Evolutionary conservation across 1,140 invertebrate genomes (phyloP).

Genomic region (Diplogasteroides magnus): DNA sequence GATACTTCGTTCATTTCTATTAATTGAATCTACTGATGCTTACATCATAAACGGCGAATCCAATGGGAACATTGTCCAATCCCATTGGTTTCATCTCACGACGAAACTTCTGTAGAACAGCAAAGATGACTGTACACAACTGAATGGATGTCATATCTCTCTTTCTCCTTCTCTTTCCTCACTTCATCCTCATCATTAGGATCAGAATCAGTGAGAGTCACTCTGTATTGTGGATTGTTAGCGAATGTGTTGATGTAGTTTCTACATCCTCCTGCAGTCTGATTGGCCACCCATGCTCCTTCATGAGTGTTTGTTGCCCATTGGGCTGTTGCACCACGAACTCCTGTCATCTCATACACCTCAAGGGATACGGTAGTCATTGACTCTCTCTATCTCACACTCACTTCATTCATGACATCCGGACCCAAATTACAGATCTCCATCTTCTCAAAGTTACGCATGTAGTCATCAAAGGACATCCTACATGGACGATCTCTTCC

Average conservation of each 20-base stretch:
- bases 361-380: slow-evolving; percentile 1
- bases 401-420: slow-evolving; percentile 73
- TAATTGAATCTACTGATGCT: not conserved
- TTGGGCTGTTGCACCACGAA: slow-evolving; percentile 44
- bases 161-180: slow-evolving; percentile 19
- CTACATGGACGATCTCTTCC: slow-evolving; percentile 29
- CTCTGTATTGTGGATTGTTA: slow-evolving; percentile 86
- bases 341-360: slow-evolving; percentile 51
- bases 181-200: slow-evolving; percentile 61
- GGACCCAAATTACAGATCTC: slow-evolving; percentile 97
- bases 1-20: not conserved
- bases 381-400: slow-evolving; percentile 62
- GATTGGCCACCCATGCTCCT: slow-evolving; percentile 80
- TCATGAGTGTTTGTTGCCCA: slow-evolving; percentile 93
- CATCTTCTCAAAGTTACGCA: slow-evolving; percentile 62
- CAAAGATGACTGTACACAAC: slow-evolving; percentile 83
- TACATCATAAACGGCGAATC: slow-evolving; percentile 88
- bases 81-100: slow-evolving; percentile 82
- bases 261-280: slow-evolving; percentile 93
- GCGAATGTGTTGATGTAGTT: slow-evolving; percentile 71
- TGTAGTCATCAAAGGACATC: slow-evolving; percentile 60
- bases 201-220: slow-evolving; percentile 78
- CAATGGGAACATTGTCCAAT: slow-evolving; percentile 86
- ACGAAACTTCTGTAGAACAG: slow-evolving; percentile 75
- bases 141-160: not conserved